Percentiles rank a stretch among this genome's conserved stretches.
Evolutionary conservation across 2,797 vertebrate genomes (phyloP).

Genomic region (Leptatherina wallacei): DNA sequence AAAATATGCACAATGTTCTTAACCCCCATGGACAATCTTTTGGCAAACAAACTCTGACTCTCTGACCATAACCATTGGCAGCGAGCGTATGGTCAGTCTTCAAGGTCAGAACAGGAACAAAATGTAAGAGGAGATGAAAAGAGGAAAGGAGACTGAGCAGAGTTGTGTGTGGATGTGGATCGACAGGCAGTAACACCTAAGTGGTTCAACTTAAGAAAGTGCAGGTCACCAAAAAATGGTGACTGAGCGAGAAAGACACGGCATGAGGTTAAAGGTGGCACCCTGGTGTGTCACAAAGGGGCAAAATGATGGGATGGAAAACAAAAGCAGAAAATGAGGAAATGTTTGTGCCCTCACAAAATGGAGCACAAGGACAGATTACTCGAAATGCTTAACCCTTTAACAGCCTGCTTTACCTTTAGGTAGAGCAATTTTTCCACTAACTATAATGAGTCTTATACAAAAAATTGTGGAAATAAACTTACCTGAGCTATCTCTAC

Average conservation of each 20-base stretch:
- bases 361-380: slow-evolving; percentile 17
- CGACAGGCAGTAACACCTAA: slow-evolving; percentile 51
- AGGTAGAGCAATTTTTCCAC: no score
- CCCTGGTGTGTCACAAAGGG: slow-evolving; percentile 23
- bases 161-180: slow-evolving; percentile 36
- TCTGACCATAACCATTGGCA: slow-evolving; percentile 31
- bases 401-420: no score
- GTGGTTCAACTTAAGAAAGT: slow-evolving; percentile 47
- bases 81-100: slow-evolving; percentile 37
- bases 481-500: no score
- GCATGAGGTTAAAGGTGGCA: slow-evolving; percentile 39
- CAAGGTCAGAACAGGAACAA: slow-evolving; percentile 39
- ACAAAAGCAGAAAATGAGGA: slow-evolving; percentile 11
- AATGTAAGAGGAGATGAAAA: slow-evolving; percentile 48
- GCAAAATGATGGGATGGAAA: slow-evolving; percentile 20
- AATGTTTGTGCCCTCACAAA: slow-evolving; percentile 21
- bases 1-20: slow-evolving; percentile 34
- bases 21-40: slow-evolving; percentile 46
- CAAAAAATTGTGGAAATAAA: no score
- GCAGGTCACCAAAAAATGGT: slow-evolving; percentile 2
- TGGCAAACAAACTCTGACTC: slow-evolving; percentile 54
- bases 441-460: no score
- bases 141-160: slow-evolving; percentile 21
- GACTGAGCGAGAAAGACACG: slow-evolving; percentile 26
- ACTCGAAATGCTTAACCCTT: neutral